A percentile compares a stretch with the other conserved stretches of the same genome.
phyloP scores from a whole-genome alignment of 2,113 vertebrate genomes.

The Corythornis madagascariensis region DNA sequence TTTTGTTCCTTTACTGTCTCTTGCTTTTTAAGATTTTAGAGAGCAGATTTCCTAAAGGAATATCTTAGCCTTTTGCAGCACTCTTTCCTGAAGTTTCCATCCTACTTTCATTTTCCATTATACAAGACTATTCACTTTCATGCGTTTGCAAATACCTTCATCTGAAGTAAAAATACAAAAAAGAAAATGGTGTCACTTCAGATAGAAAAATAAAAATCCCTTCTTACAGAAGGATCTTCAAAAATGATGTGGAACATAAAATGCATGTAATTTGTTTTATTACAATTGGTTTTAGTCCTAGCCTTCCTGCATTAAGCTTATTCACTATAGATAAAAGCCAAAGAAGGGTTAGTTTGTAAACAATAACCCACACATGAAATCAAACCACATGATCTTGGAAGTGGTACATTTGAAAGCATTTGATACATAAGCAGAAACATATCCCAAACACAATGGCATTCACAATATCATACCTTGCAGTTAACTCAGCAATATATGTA shows the following conservation, averaged over 20 bases:
- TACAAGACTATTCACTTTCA: neutral
- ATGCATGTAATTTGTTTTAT: neutral
- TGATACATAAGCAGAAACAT: neutral
- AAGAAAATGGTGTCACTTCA: neutral
- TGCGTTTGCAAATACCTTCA: neutral
- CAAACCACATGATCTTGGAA: neutral
- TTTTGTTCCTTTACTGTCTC: neutral
- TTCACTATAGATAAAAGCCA: neutral
- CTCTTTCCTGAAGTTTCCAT: neutral
- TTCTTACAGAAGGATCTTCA: neutral
- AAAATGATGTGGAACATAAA: neutral
- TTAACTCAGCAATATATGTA: neutral
- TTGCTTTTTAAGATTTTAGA: neutral
- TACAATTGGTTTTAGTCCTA: neutral
- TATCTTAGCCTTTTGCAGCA: neutral
- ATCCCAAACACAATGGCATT: neutral
- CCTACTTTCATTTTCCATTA: neutral
- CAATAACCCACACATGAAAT: neutral
- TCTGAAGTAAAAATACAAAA: neutral
- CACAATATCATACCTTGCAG: neutral
- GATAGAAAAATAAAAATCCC: fast-evolving
- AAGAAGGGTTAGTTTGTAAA: neutral
- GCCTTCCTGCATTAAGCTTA: neutral
- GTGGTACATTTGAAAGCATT: neutral
- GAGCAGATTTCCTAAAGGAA: neutral